phyloP scores from a whole-genome alignment of 2,113 vertebrate species.

The Tringa solitaria region DNA sequence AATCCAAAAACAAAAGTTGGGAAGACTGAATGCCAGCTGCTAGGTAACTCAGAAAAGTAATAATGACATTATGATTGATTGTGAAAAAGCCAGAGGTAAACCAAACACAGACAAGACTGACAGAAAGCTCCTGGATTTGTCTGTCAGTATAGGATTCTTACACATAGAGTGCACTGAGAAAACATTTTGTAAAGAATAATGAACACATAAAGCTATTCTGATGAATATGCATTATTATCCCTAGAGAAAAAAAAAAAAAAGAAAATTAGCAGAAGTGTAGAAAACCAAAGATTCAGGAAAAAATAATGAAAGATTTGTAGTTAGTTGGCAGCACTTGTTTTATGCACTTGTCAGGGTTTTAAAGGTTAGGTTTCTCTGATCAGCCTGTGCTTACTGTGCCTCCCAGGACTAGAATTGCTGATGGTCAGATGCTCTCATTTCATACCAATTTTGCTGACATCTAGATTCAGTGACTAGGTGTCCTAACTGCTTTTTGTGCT shows the following conservation, averaged over 20 bases:
- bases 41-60: neutral
- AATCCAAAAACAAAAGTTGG: neutral
- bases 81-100: conserved; percentile 1
- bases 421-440: neutral
- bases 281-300: neutral
- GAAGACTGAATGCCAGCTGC: conserved; percentile 5
- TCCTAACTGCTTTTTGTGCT: neutral
- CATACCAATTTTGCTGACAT: neutral
- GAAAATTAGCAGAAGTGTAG: neutral
- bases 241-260: neutral
- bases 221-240: neutral
- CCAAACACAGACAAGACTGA: conserved; percentile 33
- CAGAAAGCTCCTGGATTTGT: neutral
- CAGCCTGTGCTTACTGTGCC: neutral
- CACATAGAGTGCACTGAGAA: neutral
- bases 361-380: neutral
- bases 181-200: conserved; percentile 4
- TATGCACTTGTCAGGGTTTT: neutral
- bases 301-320: neutral
- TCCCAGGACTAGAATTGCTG: neutral
- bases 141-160: neutral
- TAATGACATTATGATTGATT: conserved; percentile 6
- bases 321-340: neutral
- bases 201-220: neutral
- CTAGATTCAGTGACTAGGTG: neutral